phyloP scores from a whole-genome alignment of 2,888 invertebrate genomes.

The Acrobasis suavella region DNA sequence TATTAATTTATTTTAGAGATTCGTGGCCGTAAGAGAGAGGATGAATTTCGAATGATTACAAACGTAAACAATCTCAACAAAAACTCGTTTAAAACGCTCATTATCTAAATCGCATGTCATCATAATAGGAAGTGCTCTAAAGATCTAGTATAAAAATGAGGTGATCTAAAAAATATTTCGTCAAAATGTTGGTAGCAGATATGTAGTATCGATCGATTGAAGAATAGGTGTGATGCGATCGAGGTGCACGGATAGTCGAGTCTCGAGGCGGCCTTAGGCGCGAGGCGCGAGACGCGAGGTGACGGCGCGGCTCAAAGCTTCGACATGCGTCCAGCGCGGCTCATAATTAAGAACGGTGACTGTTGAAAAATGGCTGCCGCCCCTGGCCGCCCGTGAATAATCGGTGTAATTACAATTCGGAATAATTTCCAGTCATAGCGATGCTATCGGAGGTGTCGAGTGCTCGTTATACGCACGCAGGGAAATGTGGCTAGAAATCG shows the following conservation, averaged over 20 bases:
- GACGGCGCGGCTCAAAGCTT: slow-evolving; percentile 81
- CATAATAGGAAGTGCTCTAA: no score
- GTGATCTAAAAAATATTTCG: slow-evolving; percentile 1
- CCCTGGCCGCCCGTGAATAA: slow-evolving; percentile 83
- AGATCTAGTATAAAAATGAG: no score
- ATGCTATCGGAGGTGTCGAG: slow-evolving; percentile 81
- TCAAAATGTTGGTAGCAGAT: background rate
- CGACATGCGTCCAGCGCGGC: slow-evolving; percentile 79
- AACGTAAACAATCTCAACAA: no score
- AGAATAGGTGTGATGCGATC: slow-evolving; percentile 39
- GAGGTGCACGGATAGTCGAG: slow-evolving; percentile 49
- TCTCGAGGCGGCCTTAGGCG: slow-evolving; percentile 9
- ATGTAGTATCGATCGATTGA: slow-evolving; percentile 26
- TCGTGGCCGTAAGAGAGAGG: no score
- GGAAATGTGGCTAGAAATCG: slow-evolving; percentile 57
- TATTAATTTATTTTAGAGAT: no score
- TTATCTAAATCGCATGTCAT: no score
- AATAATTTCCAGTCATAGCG: slow-evolving; percentile 83
- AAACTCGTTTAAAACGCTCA: no score
- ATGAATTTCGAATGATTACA: no score
- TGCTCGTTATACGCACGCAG: slow-evolving; percentile 79
- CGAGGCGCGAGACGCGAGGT: slow-evolving; percentile 69
- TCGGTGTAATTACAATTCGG: slow-evolving; percentile 82
- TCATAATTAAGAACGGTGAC: slow-evolving; percentile 83
- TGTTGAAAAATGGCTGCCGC: slow-evolving; percentile 82